phyloP scores from a whole-genome alignment of 2,113 vertebrate species.

The Ophiodon elongatus region DNA sequence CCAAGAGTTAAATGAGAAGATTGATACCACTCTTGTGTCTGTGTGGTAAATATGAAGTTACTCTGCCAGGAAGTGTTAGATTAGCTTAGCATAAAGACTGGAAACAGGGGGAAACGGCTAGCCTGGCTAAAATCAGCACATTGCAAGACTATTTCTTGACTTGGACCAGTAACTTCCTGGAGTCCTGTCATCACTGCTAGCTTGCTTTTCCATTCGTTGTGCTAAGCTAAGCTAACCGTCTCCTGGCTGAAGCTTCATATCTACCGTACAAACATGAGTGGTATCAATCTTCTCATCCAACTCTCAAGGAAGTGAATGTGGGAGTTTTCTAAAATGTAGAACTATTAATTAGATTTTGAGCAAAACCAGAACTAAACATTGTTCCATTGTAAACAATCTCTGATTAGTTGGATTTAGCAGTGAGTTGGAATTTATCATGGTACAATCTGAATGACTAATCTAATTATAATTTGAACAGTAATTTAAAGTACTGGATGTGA shows the following conservation, averaged over 20 bases:
- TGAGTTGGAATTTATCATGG: neutral
- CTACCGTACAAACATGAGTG: neutral
- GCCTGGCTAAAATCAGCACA: neutral
- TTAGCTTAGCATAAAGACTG: neutral
- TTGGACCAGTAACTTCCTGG: too few species aligned
- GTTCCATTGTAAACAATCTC: neutral
- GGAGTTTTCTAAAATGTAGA: neutral
- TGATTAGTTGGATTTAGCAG: constrained; percentile 6
- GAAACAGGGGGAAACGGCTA: neutral
- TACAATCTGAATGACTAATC: neutral
- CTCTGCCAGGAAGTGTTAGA: neutral
- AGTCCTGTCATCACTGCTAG: neutral
- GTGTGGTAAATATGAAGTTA: neutral
- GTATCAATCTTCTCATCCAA: neutral
- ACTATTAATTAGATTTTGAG: neutral
- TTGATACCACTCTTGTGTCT: neutral
- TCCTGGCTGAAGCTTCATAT: neutral
- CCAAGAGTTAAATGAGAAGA: neutral
- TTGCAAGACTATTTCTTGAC: neutral
- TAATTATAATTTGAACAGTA: neutral
- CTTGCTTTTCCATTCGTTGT: neutral
- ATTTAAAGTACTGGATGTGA: neutral
- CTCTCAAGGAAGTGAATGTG: neutral
- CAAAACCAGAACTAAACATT: neutral
- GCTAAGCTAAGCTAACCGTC: neutral